phyloP scores from a whole-genome alignment of 2,888 invertebrate genomes.

The Acheta domesticus region DNA sequence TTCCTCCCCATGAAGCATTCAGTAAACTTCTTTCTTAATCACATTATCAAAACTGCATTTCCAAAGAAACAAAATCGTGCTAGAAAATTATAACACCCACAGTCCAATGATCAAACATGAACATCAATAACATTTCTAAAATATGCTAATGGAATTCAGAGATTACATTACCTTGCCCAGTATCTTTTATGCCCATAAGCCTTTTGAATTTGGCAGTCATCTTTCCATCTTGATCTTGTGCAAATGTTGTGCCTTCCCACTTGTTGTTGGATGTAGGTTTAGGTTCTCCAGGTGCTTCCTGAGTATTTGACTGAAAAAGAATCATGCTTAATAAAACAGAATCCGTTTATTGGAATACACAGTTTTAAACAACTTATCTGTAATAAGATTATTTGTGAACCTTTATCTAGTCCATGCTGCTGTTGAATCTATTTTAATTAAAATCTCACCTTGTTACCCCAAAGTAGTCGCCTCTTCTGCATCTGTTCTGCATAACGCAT shows the following conservation, averaged over 20 bases:
- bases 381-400: too few species aligned
- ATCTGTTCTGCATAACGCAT: slow-evolving; percentile 83
- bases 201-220: slow-evolving; percentile 93
- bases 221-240: slow-evolving; percentile 87
- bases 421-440: too few species aligned
- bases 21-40: too few species aligned
- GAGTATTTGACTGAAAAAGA: slow-evolving; percentile 18
- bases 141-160: background rate
- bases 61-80: too few species aligned
- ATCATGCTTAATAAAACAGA: background rate
- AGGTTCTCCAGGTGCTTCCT: slow-evolving; percentile 39
- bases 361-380: too few species aligned
- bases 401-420: too few species aligned
- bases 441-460: slow-evolving; percentile 69
- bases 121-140: background rate
- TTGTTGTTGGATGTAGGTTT: slow-evolving; percentile 51
- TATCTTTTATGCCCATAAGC: slow-evolving; percentile 88
- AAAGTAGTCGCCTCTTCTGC: slow-evolving; percentile 86
- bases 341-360: background rate
- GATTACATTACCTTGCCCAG: slow-evolving; percentile 36
- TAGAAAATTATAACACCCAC: too few species aligned
- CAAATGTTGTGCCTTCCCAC: slow-evolving; percentile 84
- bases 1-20: too few species aligned
- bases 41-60: too few species aligned
- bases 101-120: too few species aligned